Percentiles rank a stretch among this genome's conserved stretches.
Conservation (phyloP, 2,113 vertebrate species). For the Triplophysa rosa region DNA sequence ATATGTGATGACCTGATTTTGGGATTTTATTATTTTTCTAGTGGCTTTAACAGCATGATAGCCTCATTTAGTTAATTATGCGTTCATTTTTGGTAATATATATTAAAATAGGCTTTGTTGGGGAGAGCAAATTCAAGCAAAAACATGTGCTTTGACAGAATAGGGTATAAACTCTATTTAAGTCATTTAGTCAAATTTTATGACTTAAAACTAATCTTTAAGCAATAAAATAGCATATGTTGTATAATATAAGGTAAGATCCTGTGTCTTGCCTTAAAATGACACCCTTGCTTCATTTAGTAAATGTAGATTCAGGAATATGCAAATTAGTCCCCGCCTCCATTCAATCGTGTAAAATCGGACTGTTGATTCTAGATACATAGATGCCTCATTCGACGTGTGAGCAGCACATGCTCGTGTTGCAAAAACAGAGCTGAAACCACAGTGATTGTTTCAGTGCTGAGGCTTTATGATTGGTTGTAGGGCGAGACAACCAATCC, state of each 20-base stretch:
- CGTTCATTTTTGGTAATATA: slow-evolving; percentile 5
- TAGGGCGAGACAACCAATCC: too few species aligned
- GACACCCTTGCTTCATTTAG: too few species aligned
- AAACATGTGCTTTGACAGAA: background rate
- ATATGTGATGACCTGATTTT: background rate
- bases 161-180: background rate
- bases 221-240: background rate
- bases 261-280: too few species aligned
- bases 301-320: too few species aligned
- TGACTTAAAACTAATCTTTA: background rate
- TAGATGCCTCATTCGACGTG: too few species aligned
- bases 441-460: too few species aligned
- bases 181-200: background rate
- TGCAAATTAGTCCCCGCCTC: too few species aligned
- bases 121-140: background rate
- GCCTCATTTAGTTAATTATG: background rate
- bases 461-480: too few species aligned
- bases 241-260: background rate
- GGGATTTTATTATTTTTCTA: background rate
- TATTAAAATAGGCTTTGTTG: background rate
- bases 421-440: too few species aligned
- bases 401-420: too few species aligned
- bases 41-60: background rate
- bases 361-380: too few species aligned
- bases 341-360: too few species aligned